Percentiles rank a stretch among this genome's conserved stretches.
Conservation (phyloP, 2,888 invertebrate species). For the Xestia xanthographa region DNA sequence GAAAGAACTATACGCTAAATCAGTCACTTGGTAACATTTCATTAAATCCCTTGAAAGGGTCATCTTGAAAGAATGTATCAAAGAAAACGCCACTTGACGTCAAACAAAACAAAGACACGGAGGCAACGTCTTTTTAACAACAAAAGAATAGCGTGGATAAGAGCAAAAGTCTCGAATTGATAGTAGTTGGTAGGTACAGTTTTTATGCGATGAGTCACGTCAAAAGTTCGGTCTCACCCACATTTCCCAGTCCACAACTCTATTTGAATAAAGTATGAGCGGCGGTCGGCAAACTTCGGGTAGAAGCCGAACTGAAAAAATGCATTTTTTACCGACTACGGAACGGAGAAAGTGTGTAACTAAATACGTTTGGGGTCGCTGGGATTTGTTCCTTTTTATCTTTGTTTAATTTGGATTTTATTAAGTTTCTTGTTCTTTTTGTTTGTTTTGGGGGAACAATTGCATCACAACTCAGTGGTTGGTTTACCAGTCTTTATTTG, state of each 20-base stretch:
- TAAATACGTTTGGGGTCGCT: constrained; percentile 59
- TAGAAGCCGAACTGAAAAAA: constrained; percentile 68
- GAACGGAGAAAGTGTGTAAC: constrained; percentile 61
- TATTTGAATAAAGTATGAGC: constrained; percentile 77
- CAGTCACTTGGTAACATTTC: neutral
- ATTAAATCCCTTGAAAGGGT: constrained; percentile 5
- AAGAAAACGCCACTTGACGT: constrained; percentile 39
- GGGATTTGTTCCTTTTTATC: constrained; percentile 41
- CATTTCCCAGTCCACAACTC: constrained; percentile 69
- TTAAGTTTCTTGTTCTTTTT: constrained; percentile 23
- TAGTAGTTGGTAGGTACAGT: constrained; percentile 66
- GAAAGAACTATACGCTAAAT: neutral
- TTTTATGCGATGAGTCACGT: constrained; percentile 69
- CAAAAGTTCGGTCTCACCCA: constrained; percentile 69
- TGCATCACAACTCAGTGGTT: neutral
- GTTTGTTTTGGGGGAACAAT: constrained; percentile 11
- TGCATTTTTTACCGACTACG: constrained; percentile 63
- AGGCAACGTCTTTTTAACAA: constrained; percentile 53
- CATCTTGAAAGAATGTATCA: constrained; percentile 38
- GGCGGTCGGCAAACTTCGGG: constrained; percentile 62
- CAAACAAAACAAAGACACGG: constrained; percentile 41
- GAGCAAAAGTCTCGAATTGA: constrained; percentile 68
- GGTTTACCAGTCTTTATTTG: neutral
- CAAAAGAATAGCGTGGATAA: constrained; percentile 63
- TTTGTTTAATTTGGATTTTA: constrained; percentile 45